Evolutionary conservation across 2,113 vertebrate genomes (phyloP).

Genomic region (Menura novaehollandiae): DNA sequence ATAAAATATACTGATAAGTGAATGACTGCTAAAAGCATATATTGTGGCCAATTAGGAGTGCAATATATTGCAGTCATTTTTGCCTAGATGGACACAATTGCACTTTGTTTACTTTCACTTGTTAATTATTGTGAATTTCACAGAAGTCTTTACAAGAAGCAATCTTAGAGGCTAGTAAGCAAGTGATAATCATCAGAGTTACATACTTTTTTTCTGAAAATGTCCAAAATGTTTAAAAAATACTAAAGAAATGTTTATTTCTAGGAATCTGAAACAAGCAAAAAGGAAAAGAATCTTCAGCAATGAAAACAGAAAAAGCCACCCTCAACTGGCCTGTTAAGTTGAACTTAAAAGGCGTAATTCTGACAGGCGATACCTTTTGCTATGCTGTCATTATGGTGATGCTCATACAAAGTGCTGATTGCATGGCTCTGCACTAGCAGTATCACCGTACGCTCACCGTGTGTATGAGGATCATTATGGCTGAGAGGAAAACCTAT

Average conservation of each 20-base stretch:
- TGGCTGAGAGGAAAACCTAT: background rate
- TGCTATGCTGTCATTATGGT: background rate
- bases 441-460: background rate
- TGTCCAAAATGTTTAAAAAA: background rate
- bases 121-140: background rate
- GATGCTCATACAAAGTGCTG: background rate
- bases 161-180: background rate
- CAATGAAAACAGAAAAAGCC: background rate
- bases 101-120: background rate
- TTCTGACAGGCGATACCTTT: background rate
- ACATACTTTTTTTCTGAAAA: background rate
- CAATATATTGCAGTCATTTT: background rate
- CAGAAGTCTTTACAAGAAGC: background rate
- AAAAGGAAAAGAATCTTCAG: background rate
- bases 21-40: background rate
- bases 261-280: background rate
- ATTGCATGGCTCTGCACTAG: background rate
- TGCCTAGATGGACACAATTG: background rate
- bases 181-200: background rate
- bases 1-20: background rate
- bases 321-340: background rate
- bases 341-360: background rate
- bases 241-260: background rate
- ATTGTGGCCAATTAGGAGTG: background rate
- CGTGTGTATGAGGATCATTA: background rate